Evolutionary conservation across 23 tunicate species (phyloP).

Genomic region (Pegea sp.): DNA sequence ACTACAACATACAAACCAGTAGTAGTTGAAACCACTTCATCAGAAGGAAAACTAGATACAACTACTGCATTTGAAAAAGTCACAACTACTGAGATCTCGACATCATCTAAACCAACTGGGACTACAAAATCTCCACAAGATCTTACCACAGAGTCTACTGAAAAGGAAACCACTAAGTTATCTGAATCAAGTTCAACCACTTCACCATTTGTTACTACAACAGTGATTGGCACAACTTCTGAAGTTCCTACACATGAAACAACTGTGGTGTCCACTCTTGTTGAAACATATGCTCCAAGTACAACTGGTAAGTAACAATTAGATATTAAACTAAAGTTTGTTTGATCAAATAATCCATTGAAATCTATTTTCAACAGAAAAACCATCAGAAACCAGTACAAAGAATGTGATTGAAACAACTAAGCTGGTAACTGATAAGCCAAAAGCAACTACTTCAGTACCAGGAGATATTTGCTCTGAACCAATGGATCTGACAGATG

Average conservation of each 20-base stretch:
- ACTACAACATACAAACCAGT: constrained; percentile 17
- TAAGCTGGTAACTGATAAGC: too few relatives aligned
- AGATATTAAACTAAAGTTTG: too few relatives aligned
- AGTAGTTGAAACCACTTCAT: constrained; percentile 45
- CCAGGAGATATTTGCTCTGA: too few relatives aligned
- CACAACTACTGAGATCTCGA: neutral
- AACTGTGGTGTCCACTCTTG: neutral
- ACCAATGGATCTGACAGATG: neutral
- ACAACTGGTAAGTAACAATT: too few relatives aligned
- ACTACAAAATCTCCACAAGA: neutral
- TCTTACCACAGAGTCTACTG: neutral
- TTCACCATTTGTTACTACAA: neutral
- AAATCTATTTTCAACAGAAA: too few relatives aligned
- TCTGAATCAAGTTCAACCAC: constrained; percentile 3
- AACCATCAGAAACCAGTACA: too few relatives aligned
- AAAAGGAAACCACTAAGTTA: neutral
- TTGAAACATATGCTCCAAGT: too few relatives aligned
- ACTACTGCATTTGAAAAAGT: neutral
- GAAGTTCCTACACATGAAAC: constrained; percentile 1
- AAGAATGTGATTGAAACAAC: too few relatives aligned
- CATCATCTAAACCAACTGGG: neutral
- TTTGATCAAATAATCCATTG: too few relatives aligned
- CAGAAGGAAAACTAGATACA: neutral
- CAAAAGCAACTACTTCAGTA: too few relatives aligned
- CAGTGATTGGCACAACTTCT: neutral